phyloP scores from a whole-genome alignment of 2,888 invertebrate genomes.

The Macropis europaea region DNA sequence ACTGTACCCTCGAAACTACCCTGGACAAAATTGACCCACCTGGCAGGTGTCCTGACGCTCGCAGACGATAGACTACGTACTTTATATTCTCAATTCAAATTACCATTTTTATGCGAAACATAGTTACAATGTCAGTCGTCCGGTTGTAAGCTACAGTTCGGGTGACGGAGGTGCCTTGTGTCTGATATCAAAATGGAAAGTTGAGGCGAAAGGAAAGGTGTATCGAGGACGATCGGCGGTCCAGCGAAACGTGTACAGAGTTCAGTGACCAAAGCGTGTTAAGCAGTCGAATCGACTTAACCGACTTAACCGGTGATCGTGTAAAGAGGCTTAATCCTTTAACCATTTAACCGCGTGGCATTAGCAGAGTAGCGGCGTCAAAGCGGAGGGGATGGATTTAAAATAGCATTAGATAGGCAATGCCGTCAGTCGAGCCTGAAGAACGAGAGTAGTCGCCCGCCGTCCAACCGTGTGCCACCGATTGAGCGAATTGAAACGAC shows the following conservation, averaged over 20 bases:
- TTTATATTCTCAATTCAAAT: too few relatives aligned
- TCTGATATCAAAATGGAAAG: too few relatives aligned
- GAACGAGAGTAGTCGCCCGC: slow-evolving; percentile 40
- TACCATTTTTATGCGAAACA: too few relatives aligned
- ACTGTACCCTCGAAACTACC: too few relatives aligned
- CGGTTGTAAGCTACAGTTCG: too few relatives aligned
- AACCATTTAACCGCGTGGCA: slow-evolving; percentile 41
- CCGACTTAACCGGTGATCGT: slow-evolving; percentile 33
- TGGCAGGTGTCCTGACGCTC: too few relatives aligned
- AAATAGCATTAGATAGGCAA: slow-evolving; percentile 53
- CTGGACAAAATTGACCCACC: too few relatives aligned
- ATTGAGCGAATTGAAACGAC: slow-evolving; percentile 51
- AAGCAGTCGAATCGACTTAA: slow-evolving; percentile 21
- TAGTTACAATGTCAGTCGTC: too few relatives aligned
- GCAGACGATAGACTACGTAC: too few relatives aligned
- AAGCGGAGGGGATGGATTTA: slow-evolving; percentile 46
- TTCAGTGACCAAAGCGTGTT: slow-evolving; percentile 37
- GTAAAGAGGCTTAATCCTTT: slow-evolving; percentile 35
- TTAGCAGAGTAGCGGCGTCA: slow-evolving; percentile 26
- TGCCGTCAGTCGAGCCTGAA: slow-evolving; percentile 45
- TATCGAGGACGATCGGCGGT: not conserved
- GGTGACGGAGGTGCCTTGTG: too few relatives aligned
- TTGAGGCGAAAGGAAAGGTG: slow-evolving; percentile 15
- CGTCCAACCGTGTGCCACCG: slow-evolving; percentile 40
- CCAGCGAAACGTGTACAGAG: not conserved